Evolutionary conservation across 2,797 vertebrate genomes (phyloP).

Genomic region (Dendrocincla tyrannina): DNA sequence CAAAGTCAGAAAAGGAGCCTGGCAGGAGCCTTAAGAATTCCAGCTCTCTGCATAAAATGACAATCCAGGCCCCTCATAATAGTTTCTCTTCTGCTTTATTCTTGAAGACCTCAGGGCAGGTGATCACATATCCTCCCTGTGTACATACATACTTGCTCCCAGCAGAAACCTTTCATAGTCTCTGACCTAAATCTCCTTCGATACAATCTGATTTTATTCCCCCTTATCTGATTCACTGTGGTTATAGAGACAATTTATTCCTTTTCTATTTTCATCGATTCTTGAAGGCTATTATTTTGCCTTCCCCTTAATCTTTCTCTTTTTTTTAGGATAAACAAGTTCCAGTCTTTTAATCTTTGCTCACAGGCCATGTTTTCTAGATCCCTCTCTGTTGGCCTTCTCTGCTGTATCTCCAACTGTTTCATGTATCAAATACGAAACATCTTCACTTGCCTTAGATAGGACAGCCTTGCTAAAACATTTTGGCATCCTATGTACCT

Average conservation of each 20-base stretch:
- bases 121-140: neutral
- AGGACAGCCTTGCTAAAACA: neutral
- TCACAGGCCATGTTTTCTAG: neutral
- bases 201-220: neutral
- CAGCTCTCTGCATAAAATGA: neutral
- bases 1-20: neutral
- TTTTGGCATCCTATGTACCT: neutral
- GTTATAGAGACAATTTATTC: neutral
- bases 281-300: neutral
- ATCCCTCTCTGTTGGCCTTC: neutral
- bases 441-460: neutral
- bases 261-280: neutral
- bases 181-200: neutral
- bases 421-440: neutral
- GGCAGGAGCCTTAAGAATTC: neutral
- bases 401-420: neutral
- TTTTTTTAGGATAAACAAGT: neutral
- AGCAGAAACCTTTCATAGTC: neutral
- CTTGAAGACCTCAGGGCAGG: neutral
- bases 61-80: neutral
- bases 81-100: neutral
- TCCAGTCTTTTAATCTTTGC: neutral
- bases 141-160: neutral
- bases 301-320: neutral
- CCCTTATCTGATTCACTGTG: neutral